Evolutionary conservation across 2,888 invertebrate species (phyloP), one percentile per base, ranked within the genome.

Genomic region (Hemistola chrysoprasaria): DNA sequence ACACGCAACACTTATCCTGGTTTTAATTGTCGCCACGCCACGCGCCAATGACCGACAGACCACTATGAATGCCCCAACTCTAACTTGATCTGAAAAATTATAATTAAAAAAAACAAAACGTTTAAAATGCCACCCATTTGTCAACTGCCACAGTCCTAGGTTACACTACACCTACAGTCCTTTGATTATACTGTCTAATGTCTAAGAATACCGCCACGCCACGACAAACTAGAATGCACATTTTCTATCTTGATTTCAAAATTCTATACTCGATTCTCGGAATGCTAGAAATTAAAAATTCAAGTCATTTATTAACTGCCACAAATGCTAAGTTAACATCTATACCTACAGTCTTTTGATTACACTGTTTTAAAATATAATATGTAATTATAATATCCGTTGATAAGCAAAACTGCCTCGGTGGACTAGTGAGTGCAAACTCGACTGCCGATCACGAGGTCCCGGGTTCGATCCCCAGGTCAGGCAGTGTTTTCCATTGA

Each of bases 21-120:
- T 81, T 85, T 85, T 86, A 86, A 86, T 87, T 87, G 87, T 85
- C 85, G 82, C 83, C 78, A 84, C 85, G 82, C 83, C 78, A 84
- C 80, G 83, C 85, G 75, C 79, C 76, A 83, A 79, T 82, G 83
- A 84, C 81, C 82, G 76, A 59, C 61, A 62, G 16, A 16, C 65
- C 63, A 64, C 58, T 51, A 46, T 33, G 35, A 34, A 46, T 45
- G 42, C 29, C 16, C 4, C 11, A 24, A 27, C 22, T 31, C 27
- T 22, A 22, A 10, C 10, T 9, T 8, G 1, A 16, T 4, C 3
- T 16, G 3, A 4, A 16, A 3, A 16, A 3, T 16, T n/a, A n/a
- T n/a, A n/a, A n/a, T n/a, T n/a, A n/a, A n/a, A n/a, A n/a, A n/a
- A n/a, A n/a, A n/a, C n/a, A n/a, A n/a, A n/a, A n/a, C n/a, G n/a